phyloP scores from a whole-genome alignment of 2,888 invertebrate genomes.

The Oscheius sp. region DNA sequence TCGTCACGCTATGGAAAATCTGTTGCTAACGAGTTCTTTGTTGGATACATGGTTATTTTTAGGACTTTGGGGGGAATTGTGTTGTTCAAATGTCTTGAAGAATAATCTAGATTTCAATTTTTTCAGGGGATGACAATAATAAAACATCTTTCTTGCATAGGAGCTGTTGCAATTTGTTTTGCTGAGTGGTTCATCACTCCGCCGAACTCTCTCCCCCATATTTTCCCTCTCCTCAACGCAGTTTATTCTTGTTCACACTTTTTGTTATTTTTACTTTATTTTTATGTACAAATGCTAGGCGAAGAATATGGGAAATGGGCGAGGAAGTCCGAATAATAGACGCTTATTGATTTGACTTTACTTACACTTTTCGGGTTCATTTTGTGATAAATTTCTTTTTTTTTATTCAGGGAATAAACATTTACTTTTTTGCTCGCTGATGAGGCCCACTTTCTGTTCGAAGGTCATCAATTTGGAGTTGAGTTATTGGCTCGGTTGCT shows the following conservation, averaged over 20 bases:
- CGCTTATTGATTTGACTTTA: not conserved
- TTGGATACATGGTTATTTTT: too few relatives aligned
- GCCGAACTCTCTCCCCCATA: conserved; percentile 82
- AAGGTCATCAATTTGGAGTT: conserved; percentile 5
- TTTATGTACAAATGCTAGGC: conserved; percentile 24
- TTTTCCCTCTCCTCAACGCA: conserved; percentile 83
- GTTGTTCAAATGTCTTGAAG: too few relatives aligned
- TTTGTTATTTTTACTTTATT: conserved; percentile 44
- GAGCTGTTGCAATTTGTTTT: conserved; percentile 34
- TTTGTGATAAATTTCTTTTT: conserved; percentile 10
- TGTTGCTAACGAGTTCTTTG: too few relatives aligned
- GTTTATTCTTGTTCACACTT: conserved; percentile 86
- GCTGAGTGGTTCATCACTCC: conserved; percentile 70
- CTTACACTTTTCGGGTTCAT: not conserved
- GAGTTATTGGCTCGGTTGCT: conserved; percentile 12
- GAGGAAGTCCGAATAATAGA: conserved; percentile 16
- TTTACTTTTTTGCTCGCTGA: conserved; percentile 1
- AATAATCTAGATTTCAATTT: too few relatives aligned
- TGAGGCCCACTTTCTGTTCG: conserved; percentile 16
- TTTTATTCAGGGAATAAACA: not conserved
- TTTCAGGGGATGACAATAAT: too few relatives aligned
- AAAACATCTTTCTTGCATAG: not conserved
- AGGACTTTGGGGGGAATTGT: too few relatives aligned
- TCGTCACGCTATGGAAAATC: too few relatives aligned
- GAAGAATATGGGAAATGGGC: conserved; percentile 24